phyloP scores from a whole-genome alignment of 2,797 vertebrate species.

The Acanthurus leucopareius region DNA sequence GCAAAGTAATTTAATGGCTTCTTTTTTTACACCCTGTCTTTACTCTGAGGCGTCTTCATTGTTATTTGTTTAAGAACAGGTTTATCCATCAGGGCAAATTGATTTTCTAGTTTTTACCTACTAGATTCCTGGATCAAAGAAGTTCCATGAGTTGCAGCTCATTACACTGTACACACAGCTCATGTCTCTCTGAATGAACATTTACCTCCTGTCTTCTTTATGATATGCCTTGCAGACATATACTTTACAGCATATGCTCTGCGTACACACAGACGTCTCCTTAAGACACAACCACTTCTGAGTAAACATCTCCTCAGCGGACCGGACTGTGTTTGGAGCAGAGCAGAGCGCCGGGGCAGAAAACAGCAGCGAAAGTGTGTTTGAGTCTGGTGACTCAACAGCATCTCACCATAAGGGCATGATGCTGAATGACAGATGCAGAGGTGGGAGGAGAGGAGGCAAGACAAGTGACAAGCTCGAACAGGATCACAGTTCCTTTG shows the following conservation, averaged over 20 bases:
- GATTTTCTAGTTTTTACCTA: slow-evolving; percentile 6
- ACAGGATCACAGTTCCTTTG: slow-evolving; percentile 69
- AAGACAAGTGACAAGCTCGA: slow-evolving; percentile 73
- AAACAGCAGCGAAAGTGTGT: background rate
- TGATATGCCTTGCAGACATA: background rate
- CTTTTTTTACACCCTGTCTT: background rate
- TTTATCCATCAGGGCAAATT: slow-evolving; percentile 6
- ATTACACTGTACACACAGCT: slow-evolving; percentile 12
- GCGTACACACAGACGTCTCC: background rate
- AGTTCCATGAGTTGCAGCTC: background rate
- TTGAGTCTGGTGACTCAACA: slow-evolving; percentile 64
- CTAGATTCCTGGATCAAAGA: background rate
- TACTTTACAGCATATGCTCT: slow-evolving; percentile 17
- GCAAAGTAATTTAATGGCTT: background rate
- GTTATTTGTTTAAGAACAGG: slow-evolving; percentile 17
- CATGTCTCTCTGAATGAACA: background rate
- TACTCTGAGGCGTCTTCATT: background rate
- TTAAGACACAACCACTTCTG: slow-evolving; percentile 32
- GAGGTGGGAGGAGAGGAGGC: slow-evolving; percentile 78
- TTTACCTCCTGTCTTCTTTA: background rate
- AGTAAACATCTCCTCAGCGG: slow-evolving; percentile 5
- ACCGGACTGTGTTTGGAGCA: background rate
- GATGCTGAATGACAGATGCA: slow-evolving; percentile 72
- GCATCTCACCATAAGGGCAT: slow-evolving; percentile 59
- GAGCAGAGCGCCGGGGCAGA: background rate